Evolutionary conservation across 2,113 vertebrate genomes (phyloP).

Genomic region (Psammodynastes pulverulentus): DNA sequence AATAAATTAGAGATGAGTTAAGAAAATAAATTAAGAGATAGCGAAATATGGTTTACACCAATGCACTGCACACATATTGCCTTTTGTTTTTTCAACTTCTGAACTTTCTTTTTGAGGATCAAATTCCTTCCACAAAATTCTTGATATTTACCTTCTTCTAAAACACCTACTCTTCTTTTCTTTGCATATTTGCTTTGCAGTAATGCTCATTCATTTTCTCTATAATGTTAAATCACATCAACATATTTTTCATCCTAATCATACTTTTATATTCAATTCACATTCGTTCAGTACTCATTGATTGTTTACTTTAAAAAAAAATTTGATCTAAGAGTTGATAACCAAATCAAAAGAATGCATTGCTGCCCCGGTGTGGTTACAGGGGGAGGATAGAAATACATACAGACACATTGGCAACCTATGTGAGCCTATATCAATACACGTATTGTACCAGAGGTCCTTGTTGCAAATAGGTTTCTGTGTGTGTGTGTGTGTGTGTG

Average conservation of each 20-base stretch:
- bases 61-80: background rate
- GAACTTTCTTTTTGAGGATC: background rate
- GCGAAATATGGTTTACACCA: background rate
- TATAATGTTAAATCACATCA: background rate
- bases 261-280: background rate
- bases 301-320: background rate
- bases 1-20: background rate
- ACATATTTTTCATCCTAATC: background rate
- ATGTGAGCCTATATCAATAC: background rate
- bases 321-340: background rate
- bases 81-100: background rate
- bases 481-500: accelerated
- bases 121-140: background rate
- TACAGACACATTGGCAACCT: background rate
- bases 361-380: background rate
- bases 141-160: background rate
- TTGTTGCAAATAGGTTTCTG: background rate
- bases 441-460: background rate
- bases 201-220: background rate
- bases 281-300: background rate
- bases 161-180: background rate
- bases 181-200: background rate
- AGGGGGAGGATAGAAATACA: background rate
- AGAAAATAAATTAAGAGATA: background rate
- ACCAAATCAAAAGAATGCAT: background rate